Conservation (phyloP, 1,140 invertebrate genomes). For the Oncopeltus fasciatus region DNA sequence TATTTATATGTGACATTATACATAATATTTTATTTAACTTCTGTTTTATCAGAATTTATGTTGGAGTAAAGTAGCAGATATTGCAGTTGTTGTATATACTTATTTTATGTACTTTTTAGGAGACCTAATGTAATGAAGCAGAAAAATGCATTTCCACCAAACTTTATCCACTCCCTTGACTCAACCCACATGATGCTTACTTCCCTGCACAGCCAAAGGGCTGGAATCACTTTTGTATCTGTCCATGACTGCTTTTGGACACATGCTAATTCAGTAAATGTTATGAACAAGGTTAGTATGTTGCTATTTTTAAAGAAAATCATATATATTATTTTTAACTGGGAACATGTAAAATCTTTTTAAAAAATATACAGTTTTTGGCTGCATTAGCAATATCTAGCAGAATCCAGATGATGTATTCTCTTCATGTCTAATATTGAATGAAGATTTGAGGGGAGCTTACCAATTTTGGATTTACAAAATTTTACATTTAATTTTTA, state of each 20-base stretch:
- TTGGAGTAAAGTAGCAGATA: too few species aligned
- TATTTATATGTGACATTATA: not conserved
- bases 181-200: slow-evolving; percentile 99
- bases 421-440: too few species aligned
- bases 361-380: too few species aligned
- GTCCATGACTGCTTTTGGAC: slow-evolving; percentile 99
- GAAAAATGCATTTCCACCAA: slow-evolving; percentile 96
- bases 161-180: slow-evolving; percentile 97
- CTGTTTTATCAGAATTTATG: not conserved
- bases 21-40: not conserved
- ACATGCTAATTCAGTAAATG: slow-evolving; percentile 70
- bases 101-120: slow-evolving; percentile 36
- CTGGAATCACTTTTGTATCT: slow-evolving; percentile 81
- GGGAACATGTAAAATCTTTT: too few species aligned
- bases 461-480: too few species aligned
- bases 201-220: slow-evolving; percentile 65
- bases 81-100: too few species aligned
- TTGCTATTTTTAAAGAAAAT: too few species aligned
- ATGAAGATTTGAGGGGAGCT: too few species aligned
- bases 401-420: too few species aligned
- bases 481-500: too few species aligned
- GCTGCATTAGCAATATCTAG: too few species aligned
- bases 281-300: slow-evolving; percentile 85
- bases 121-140: slow-evolving; percentile 80
- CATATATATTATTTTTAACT: too few species aligned